phyloP scores from a whole-genome alignment of 2,888 invertebrate genomes.

The Athalia cordata region DNA sequence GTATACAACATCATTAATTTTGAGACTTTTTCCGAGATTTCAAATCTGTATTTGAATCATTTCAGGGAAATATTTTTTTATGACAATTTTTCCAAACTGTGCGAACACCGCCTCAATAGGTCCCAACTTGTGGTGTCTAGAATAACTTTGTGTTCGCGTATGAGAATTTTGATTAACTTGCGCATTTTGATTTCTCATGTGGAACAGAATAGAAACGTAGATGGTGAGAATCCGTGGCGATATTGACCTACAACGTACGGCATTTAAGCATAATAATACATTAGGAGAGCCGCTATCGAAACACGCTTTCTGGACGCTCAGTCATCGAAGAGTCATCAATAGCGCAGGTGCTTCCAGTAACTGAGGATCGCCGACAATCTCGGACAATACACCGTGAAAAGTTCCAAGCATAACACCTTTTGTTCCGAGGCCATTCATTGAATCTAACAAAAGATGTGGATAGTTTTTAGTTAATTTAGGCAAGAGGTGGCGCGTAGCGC shows the following conservation, averaged over 20 bases:
- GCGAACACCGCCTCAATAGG: no score
- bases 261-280: neutral
- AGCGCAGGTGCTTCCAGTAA: slow-evolving; percentile 53
- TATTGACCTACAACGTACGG: no score
- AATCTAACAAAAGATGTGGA: slow-evolving; percentile 43
- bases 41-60: no score
- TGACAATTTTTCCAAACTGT: no score
- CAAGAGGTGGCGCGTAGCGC: slow-evolving; percentile 57
- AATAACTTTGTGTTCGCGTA: neutral
- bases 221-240: no score
- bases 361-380: slow-evolving; percentile 47
- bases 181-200: neutral
- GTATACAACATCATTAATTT: no score
- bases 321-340: slow-evolving; percentile 59
- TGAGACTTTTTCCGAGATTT: no score
- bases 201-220: no score
- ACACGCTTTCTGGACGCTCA: slow-evolving; percentile 50
- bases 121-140: no score
- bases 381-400: slow-evolving; percentile 54
- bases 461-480: slow-evolving; percentile 57
- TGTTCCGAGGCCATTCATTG: slow-evolving; percentile 51
- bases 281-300: neutral
- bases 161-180: neutral
- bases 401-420: slow-evolving; percentile 50
- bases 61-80: no score